Evolutionary conservation across 1,140 invertebrate species (phyloP).

Genomic region (Cydia amplana): DNA sequence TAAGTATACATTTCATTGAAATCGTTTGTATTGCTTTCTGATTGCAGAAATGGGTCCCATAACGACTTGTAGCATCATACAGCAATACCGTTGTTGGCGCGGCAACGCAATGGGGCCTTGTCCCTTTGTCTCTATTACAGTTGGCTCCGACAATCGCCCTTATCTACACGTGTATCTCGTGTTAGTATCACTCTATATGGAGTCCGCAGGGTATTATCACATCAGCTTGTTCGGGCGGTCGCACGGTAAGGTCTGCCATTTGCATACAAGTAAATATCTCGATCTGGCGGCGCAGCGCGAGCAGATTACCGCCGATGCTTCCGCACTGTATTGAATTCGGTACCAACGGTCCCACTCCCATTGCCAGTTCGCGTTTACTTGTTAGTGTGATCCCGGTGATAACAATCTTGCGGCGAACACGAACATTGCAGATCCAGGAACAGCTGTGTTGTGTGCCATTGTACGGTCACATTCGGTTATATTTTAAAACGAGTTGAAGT

Average conservation of each 20-base stretch:
- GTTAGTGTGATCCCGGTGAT: slow-evolving; percentile 74
- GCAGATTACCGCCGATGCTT: slow-evolving; percentile 66
- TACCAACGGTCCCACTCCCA: slow-evolving; percentile 56
- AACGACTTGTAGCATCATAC: slow-evolving; percentile 12
- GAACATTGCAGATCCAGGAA: slow-evolving; percentile 44
- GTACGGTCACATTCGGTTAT: slow-evolving; percentile 23
- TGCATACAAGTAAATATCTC: slow-evolving; percentile 76
- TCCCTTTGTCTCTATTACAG: slow-evolving; percentile 70
- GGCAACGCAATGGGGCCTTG: slow-evolving; percentile 49
- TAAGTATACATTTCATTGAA: too few species aligned
- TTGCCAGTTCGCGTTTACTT: slow-evolving; percentile 63
- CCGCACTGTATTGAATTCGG: slow-evolving; percentile 73
- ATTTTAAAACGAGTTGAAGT: too few species aligned
- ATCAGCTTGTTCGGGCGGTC: slow-evolving; percentile 63
- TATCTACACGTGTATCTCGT: slow-evolving; percentile 69
- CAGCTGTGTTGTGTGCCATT: slow-evolving; percentile 25
- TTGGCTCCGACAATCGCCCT: slow-evolving; percentile 50
- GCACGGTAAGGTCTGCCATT: slow-evolving; percentile 69
- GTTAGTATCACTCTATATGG: slow-evolving; percentile 73
- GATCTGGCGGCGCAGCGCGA: slow-evolving; percentile 58
- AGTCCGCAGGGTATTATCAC: slow-evolving; percentile 68
- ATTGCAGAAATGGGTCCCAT: background rate
- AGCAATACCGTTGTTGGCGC: slow-evolving; percentile 20
- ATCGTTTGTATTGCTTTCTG: background rate
- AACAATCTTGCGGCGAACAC: slow-evolving; percentile 52